Evolutionary conservation across 2,113 vertebrate genomes (phyloP).

Genomic region (Caranx ignobilis): DNA sequence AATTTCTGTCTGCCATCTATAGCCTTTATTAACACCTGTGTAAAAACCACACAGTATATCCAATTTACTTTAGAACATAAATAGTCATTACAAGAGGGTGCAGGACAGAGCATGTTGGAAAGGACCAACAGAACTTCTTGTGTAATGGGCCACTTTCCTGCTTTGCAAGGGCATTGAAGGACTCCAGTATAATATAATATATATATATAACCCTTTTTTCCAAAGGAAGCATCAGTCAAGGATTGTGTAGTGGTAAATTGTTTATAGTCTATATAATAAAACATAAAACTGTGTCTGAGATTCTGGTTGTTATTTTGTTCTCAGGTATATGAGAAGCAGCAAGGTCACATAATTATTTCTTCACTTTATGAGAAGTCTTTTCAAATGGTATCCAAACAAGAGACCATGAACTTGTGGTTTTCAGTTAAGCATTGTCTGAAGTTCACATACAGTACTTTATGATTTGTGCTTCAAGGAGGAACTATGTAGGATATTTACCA

Average conservation of each 20-base stretch:
- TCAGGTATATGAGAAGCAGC: background rate
- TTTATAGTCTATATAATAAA: background rate
- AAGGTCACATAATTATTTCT: background rate
- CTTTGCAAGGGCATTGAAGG: background rate
- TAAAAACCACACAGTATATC: background rate
- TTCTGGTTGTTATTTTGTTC: background rate
- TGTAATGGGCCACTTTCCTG: background rate
- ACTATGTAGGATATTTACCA: too few species aligned
- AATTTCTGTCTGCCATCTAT: background rate
- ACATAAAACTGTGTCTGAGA: background rate
- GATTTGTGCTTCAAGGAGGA: background rate
- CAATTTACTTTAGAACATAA: background rate
- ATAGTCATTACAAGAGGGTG: background rate
- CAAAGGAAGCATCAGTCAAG: background rate
- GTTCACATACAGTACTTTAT: background rate
- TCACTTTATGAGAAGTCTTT: background rate
- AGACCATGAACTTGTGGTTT: background rate
- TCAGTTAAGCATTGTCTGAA: too few species aligned
- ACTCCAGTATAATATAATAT: background rate
- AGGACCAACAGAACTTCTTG: background rate
- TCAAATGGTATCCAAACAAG: background rate
- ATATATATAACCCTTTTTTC: too few species aligned
- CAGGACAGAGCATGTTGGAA: background rate
- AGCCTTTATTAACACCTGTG: background rate
- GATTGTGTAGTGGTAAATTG: background rate